Conservation (phyloP, 2,113 vertebrate species). For the Pangasianodon hypophthalmus region DNA sequence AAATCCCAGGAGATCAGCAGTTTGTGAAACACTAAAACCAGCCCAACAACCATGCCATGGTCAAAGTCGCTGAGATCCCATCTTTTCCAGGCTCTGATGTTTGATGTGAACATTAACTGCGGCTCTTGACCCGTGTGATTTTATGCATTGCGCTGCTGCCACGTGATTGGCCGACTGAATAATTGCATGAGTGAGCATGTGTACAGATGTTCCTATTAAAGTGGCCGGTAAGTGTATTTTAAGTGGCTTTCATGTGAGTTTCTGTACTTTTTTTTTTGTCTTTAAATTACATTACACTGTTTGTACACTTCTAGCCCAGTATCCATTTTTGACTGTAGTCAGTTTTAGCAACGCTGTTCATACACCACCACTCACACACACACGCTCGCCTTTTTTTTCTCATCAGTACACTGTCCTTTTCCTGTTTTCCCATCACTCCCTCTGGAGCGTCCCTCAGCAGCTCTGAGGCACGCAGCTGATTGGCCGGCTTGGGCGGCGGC, state of each 20-base stretch:
- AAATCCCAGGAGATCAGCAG: neutral
- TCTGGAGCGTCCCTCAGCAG: constrained; percentile 56
- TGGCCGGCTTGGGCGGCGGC: constrained; percentile 57
- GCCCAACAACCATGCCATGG: neutral
- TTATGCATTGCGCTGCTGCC: neutral
- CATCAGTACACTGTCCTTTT: constrained; percentile 27
- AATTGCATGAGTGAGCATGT: neutral
- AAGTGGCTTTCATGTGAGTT: neutral
- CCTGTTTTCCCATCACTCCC: constrained; percentile 50
- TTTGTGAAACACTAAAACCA: neutral
- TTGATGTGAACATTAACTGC: neutral
- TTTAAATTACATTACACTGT: neutral
- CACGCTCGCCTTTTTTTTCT: constrained; percentile 8
- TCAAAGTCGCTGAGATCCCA: too few species aligned
- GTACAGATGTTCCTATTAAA: neutral
- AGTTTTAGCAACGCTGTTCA: neutral
- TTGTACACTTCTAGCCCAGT: too few species aligned
- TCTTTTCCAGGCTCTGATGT: neutral
- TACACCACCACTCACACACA: neutral
- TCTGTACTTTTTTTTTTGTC: neutral
- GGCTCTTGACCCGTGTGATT: neutral
- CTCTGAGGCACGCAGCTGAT: constrained; percentile 60
- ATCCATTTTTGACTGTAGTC: neutral
- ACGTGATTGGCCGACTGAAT: neutral
- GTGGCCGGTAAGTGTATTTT: neutral